Percentiles rank a stretch among this genome's conserved stretches.
phyloP scores from a whole-genome alignment of 2,888 invertebrate species.

The Byasa hedistus region DNA sequence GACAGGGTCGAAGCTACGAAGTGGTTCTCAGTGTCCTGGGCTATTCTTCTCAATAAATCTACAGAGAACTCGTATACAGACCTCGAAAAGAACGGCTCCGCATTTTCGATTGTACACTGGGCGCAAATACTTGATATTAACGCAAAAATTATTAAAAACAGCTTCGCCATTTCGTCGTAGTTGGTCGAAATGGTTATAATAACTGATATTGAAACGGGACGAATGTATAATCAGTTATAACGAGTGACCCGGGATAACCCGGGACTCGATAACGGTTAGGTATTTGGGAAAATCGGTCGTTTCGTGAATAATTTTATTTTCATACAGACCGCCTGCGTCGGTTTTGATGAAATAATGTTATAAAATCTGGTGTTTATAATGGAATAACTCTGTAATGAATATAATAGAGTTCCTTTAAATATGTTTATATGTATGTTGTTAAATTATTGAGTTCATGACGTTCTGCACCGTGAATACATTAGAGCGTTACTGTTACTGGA shows the following conservation, averaged over 20 bases:
- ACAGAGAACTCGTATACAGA: constrained; percentile 43
- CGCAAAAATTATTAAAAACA: constrained; percentile 32
- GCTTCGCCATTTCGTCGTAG: constrained; percentile 37
- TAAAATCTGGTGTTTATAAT: too few relatives aligned
- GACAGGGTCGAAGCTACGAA: constrained; percentile 62
- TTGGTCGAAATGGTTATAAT: constrained; percentile 5
- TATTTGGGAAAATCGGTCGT: constrained; percentile 20
- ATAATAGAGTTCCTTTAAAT: too few relatives aligned
- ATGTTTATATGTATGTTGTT: too few relatives aligned
- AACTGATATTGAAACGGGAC: constrained; percentile 2
- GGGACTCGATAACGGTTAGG: neutral
- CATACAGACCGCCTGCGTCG: too few relatives aligned
- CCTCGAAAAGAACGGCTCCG: constrained; percentile 36
- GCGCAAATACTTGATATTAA: constrained; percentile 36
- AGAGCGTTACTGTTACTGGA: too few relatives aligned
- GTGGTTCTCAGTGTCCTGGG: constrained; percentile 59
- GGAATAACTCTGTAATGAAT: too few relatives aligned
- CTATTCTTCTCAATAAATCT: constrained; percentile 39
- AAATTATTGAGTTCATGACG: too few relatives aligned
- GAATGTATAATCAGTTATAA: constrained; percentile 29
- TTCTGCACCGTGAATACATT: too few relatives aligned
- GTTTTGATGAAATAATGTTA: too few relatives aligned
- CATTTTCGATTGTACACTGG: constrained; percentile 39
- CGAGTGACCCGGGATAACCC: constrained; percentile 29
- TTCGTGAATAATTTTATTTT: neutral